Evolutionary conservation across 2,888 invertebrate species (phyloP).

Genomic region (Monopis laevigella): DNA sequence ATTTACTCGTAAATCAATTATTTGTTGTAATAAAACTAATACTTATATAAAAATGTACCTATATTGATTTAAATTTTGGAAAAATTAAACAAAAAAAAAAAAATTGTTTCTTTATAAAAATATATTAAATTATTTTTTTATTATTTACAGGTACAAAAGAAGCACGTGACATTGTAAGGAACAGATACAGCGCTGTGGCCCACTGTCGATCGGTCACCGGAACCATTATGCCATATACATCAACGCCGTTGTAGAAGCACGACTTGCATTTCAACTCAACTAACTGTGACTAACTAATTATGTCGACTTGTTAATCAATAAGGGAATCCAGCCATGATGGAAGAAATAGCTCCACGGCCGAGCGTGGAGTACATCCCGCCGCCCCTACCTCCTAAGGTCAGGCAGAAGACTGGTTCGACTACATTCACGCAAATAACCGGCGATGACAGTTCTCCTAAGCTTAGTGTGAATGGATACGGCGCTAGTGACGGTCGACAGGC

Average conservation of each 20-base stretch:
- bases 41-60: no score
- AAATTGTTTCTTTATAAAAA: no score
- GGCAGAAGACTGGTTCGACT: slow-evolving; percentile 46
- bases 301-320: slow-evolving; percentile 45
- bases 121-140: not conserved
- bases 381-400: slow-evolving; percentile 66
- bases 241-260: slow-evolving; percentile 42
- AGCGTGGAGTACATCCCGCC: slow-evolving; percentile 61
- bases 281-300: slow-evolving; percentile 51
- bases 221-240: slow-evolving; percentile 63
- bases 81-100: no score
- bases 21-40: no score
- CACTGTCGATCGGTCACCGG: slow-evolving; percentile 49
- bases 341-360: slow-evolving; percentile 57
- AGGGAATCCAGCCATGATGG: slow-evolving; percentile 42
- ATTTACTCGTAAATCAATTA: no score
- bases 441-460: slow-evolving; percentile 29
- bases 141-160: slow-evolving; percentile 6
- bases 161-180: slow-evolving; percentile 2
- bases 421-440: slow-evolving; percentile 55
- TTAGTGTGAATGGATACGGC: slow-evolving; percentile 42
- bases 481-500: slow-evolving; percentile 16
- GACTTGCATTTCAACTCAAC: slow-evolving; percentile 47
- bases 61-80: no score
- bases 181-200: slow-evolving; percentile 30